phyloP scores from a whole-genome alignment of 2,888 invertebrate genomes.

The Gnatocerus cornutus region DNA sequence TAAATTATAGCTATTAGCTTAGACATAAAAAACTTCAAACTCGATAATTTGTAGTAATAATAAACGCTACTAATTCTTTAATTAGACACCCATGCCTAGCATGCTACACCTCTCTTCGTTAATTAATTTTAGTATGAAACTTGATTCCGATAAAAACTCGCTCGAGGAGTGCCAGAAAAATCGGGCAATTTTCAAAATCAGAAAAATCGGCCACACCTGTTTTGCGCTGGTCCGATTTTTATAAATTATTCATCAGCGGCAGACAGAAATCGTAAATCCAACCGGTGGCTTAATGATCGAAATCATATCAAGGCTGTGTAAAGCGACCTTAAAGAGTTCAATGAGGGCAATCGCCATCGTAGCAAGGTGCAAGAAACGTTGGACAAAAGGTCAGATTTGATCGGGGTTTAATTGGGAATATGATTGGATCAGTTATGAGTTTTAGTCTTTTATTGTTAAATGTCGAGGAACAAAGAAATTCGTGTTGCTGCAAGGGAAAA shows the following conservation, averaged over 20 bases:
- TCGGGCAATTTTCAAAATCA: no score
- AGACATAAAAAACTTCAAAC: no score
- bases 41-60: no score
- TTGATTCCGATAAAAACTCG: no score
- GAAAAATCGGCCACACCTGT: neutral
- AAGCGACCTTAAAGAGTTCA: slow-evolving; percentile 17
- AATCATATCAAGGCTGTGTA: slow-evolving; percentile 18
- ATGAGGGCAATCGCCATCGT: neutral
- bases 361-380: no score
- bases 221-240: neutral
- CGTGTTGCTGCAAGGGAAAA: neutral
- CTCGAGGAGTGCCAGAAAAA: no score
- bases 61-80: no score
- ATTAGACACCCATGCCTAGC: no score
- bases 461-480: neutral
- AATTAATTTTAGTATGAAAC: no score
- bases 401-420: slow-evolving; percentile 2
- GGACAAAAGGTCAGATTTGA: slow-evolving; percentile 3
- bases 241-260: slow-evolving; percentile 20
- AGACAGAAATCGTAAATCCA: slow-evolving; percentile 8
- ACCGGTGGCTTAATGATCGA: slow-evolving; percentile 8
- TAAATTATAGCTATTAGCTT: no score
- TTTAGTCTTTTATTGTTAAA: neutral
- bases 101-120: no score
- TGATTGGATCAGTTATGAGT: neutral